phyloP scores from a whole-genome alignment of 2,113 vertebrate genomes.

The Nerophis lumbriciformis region DNA sequence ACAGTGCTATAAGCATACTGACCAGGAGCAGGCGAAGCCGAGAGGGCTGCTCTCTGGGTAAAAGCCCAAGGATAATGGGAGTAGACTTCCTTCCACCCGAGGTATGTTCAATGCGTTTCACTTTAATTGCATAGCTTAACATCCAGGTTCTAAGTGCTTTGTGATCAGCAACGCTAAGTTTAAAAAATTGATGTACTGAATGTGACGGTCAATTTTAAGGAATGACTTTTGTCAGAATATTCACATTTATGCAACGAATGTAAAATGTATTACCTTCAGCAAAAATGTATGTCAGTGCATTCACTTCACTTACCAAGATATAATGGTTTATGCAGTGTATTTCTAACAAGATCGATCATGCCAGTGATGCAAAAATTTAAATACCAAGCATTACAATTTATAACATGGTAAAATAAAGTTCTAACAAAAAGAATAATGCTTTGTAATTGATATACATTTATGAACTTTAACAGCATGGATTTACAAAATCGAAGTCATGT shows the following conservation, averaged over 20 bases:
- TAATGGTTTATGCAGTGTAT: background rate
- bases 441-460: background rate
- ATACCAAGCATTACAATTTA: background rate
- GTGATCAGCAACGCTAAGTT: background rate
- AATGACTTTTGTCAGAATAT: background rate
- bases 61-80: conserved; percentile 63
- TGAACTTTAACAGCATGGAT: background rate
- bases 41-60: conserved; percentile 68
- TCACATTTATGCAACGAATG: background rate
- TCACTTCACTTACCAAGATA: background rate
- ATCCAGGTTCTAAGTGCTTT: background rate
- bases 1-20: conserved; percentile 65
- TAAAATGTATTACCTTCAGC: background rate
- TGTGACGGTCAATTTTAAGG: background rate
- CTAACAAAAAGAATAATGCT: background rate
- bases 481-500: too few relatives aligned
- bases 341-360: too few relatives aligned
- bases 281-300: background rate
- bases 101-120: conserved; percentile 41
- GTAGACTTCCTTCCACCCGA: conserved; percentile 64
- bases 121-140: conserved; percentile 15
- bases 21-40: conserved; percentile 69
- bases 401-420: background rate
- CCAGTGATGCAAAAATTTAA: background rate
- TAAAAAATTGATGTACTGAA: background rate